Conservation (phyloP, 2,888 invertebrate genomes). For the Actias luna region DNA sequence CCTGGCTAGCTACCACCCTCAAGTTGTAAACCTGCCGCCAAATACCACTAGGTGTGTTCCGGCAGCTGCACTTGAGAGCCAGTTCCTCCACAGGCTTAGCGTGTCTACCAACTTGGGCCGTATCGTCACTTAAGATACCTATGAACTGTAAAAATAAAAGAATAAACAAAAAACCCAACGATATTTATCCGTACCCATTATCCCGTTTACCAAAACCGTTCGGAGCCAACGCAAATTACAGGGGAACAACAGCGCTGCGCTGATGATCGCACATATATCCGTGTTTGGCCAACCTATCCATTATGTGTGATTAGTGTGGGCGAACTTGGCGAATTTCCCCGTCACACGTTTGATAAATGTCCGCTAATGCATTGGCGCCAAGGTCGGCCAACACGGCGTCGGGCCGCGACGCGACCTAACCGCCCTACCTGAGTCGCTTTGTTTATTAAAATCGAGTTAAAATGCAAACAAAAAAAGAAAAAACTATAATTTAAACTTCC, state of each 20-base stretch:
- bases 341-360: constrained; percentile 18
- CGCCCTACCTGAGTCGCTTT: constrained; percentile 15
- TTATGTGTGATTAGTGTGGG: constrained; percentile 9
- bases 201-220: constrained; percentile 1
- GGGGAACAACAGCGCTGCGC: not conserved
- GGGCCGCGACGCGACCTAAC: not conserved
- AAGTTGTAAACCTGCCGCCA: too few relatives aligned
- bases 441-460: not conserved
- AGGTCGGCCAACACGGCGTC: constrained; percentile 9
- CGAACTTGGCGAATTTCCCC: constrained; percentile 16
- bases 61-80: too few relatives aligned
- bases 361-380: constrained; percentile 16
- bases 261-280: not conserved
- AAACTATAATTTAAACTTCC: constrained; percentile 5
- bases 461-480: not conserved
- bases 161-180: too few relatives aligned
- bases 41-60: too few relatives aligned
- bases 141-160: too few relatives aligned
- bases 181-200: not conserved
- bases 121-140: too few relatives aligned
- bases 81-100: too few relatives aligned
- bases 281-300: constrained; percentile 13
- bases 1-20: too few relatives aligned
- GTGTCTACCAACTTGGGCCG: too few relatives aligned
- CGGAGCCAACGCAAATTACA: constrained; percentile 8